Evolutionary conservation across 2,113 vertebrate genomes (phyloP), one percentile per base, ranked within the genome.

Genomic region (Nerophis lumbriciformis): DNA sequence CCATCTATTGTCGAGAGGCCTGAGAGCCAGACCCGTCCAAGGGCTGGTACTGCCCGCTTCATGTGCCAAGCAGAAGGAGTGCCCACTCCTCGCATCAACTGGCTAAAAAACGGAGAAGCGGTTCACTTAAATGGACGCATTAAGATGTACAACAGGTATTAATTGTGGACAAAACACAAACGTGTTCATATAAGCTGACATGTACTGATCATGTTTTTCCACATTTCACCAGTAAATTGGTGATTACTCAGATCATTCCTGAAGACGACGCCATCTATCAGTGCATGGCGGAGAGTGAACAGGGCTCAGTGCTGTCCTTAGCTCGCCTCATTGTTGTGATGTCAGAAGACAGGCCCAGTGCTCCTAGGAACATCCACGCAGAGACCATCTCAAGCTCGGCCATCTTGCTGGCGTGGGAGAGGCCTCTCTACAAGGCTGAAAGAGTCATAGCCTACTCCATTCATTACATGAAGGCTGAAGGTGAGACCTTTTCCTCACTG

Each of bases 391-490:
- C 97, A 0, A 98, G 95, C 83, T 96, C 95, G 6, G 96, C 96
- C n/a, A 98, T 99, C 77, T 89, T 98, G 67, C 86, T 99, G 48
- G 94, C 95, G 0, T 99, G 97, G 97, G 93, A 98, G 77, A 90
- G 94, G 75, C 97, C 97, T 0, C 88, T 96, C 6, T 98, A 96
- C 74, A 99, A 99, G 50, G 92, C 96, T 0, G 91, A 97, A 82
- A 97, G 94, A 90, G 95, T 99, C 67, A 99, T 99, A 6, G 97
- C 97, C 11, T 99, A 98, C 84, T 99, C 97, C 0, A 93, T 99
- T 65, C 97, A 99, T 82, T 99, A 98, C 84, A 98, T 94, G 93
- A 98, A 97, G 71, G 93, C 95, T 53, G 95, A 98, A 95, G 97
- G 97, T 98, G 78, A 89, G 87, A 50, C 15, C 4, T 45, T 45